phyloP scores from a whole-genome alignment of 2,797 vertebrate species.

The Synanceia verrucosa region DNA sequence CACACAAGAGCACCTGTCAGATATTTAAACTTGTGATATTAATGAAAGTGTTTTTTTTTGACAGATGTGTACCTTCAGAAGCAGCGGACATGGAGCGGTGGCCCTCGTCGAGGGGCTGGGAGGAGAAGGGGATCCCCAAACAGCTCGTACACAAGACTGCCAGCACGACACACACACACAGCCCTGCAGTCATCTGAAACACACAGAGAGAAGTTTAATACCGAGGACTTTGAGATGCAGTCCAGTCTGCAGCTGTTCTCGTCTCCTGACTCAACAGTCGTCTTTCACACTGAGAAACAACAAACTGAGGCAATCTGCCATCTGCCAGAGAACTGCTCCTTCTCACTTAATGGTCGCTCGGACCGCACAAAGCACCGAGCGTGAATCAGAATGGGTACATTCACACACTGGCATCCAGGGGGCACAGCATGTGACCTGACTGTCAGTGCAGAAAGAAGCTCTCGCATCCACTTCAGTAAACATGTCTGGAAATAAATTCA shows the following conservation, averaged over 20 bases:
- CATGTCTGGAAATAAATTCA: background rate
- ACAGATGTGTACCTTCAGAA: conserved; percentile 73
- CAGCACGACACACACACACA: conserved; percentile 88
- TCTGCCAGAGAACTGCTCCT: conserved; percentile 27
- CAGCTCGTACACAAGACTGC: conserved; percentile 85
- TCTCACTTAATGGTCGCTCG: conserved; percentile 5
- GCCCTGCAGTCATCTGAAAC: conserved; percentile 75
- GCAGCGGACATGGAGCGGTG: conserved; percentile 58
- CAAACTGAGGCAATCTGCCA: conserved; percentile 30
- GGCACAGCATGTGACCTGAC: background rate
- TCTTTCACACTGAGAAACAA: conserved; percentile 13
- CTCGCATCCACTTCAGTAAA: background rate
- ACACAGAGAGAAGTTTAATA: background rate
- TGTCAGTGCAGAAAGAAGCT: background rate
- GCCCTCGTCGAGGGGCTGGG: conserved; percentile 62
- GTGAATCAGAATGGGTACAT: conserved; percentile 34
- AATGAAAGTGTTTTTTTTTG: background rate
- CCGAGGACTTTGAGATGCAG: background rate
- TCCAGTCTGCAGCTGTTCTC: background rate
- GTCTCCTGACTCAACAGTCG: background rate
- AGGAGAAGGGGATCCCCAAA: conserved; percentile 82
- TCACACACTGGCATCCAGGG: conserved; percentile 15
- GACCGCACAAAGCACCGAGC: background rate
- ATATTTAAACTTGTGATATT: background rate
- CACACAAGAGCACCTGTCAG: conserved; percentile 2